A percentile compares a stretch with the other conserved stretches of the same genome.
phyloP scores from a whole-genome alignment of 1,140 invertebrate genomes.

The Formica selysi region DNA sequence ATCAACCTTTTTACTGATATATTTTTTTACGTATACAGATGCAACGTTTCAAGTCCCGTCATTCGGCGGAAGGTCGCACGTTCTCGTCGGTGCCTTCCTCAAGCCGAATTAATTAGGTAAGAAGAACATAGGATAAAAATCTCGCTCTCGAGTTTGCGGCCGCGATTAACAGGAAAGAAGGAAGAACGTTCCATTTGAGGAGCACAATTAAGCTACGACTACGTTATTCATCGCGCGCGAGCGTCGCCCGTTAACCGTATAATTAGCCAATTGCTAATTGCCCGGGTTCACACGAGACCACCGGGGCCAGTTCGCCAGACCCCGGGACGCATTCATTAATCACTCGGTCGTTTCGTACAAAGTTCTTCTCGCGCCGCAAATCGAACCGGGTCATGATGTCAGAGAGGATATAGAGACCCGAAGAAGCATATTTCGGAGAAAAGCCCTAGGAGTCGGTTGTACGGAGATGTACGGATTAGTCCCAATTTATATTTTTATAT shows the following conservation, averaged over 20 bases:
- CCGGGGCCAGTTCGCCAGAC: slow-evolving; percentile 50
- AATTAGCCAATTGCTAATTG: slow-evolving; percentile 78
- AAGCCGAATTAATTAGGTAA: slow-evolving; percentile 61
- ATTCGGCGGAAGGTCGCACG: slow-evolving; percentile 26
- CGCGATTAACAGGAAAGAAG: slow-evolving; percentile 30
- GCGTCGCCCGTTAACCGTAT: slow-evolving; percentile 71
- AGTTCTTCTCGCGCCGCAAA: not conserved
- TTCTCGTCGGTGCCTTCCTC: slow-evolving; percentile 6
- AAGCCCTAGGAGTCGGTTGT: not conserved
- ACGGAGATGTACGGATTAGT: not conserved
- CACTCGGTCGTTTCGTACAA: slow-evolving; percentile 10
- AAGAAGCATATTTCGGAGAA: not conserved
- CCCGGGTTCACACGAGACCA: slow-evolving; percentile 70
- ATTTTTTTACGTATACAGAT: not conserved
- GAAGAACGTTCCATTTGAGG: slow-evolving; percentile 70
- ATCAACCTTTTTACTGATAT: slow-evolving; percentile 2
- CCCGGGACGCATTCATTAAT: slow-evolving; percentile 65
- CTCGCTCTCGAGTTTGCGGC: not conserved
- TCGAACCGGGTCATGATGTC: slow-evolving; percentile 35
- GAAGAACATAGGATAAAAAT: slow-evolving; percentile 49
- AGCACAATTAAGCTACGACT: slow-evolving; percentile 73
- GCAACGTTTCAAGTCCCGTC: not conserved
- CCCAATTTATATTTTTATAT: not conserved
- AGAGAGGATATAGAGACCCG: not conserved
- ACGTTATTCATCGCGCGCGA: slow-evolving; percentile 68